A percentile compares a stretch with the other conserved stretches of the same genome.
These are phyloP conservation scores for Sphinx pinastri DNA, from an alignment of 2,888 invertebrate genomes.

Conservation along the genomic window DNA sequence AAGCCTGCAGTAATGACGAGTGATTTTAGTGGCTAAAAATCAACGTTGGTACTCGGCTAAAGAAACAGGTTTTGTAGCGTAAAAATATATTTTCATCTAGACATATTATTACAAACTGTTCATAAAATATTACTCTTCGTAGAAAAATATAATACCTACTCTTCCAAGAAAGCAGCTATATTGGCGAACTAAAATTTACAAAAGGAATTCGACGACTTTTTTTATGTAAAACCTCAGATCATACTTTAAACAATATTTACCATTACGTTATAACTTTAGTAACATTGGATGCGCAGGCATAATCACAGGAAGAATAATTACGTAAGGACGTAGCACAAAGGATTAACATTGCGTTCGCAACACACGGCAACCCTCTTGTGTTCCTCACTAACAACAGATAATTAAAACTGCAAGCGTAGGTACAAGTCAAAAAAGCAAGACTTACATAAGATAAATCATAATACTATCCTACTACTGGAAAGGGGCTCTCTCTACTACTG, in stretches of 20 bases:
- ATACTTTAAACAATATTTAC: neutral
- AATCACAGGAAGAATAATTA: slow-evolving; percentile 1
- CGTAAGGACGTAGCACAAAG: neutral
- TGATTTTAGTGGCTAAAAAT: too few species aligned
- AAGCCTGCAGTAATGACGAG: too few species aligned
- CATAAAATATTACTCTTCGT: too few species aligned
- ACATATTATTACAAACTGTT: too few species aligned
- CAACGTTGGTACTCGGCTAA: too few species aligned
- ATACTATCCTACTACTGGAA: too few species aligned
- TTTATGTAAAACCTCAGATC: neutral
- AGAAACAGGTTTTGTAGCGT: too few species aligned
- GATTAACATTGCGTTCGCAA: neutral
- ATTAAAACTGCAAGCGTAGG: neutral
- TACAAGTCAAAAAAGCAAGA: neutral
- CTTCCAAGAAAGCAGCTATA: too few species aligned
- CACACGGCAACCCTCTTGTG: slow-evolving; percentile 2
- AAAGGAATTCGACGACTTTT: neutral
- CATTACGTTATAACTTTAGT: neutral
- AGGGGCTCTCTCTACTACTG: too few species aligned
- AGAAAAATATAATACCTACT: too few species aligned
- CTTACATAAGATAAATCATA: neutral
- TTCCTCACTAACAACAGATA: neutral
- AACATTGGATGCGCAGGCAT: neutral
- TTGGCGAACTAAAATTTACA: neutral
- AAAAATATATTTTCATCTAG: too few species aligned